phyloP scores from a whole-genome alignment of 2,797 vertebrate genomes.

The Strix occidentalis region DNA sequence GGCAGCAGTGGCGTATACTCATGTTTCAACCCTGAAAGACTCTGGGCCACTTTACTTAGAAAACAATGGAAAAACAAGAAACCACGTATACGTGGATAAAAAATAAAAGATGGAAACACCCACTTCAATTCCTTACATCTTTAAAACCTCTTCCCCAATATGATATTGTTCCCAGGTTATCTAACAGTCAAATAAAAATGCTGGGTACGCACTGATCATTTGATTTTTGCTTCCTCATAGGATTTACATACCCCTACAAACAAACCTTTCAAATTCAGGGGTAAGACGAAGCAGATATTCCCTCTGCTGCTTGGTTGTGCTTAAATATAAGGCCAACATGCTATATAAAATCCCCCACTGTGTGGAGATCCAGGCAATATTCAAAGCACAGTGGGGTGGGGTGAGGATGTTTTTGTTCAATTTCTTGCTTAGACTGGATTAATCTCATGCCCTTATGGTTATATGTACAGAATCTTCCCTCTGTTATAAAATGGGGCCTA shows the following conservation, averaged over 20 bases:
- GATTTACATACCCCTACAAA: background rate
- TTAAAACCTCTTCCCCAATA: background rate
- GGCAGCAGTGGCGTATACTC: background rate
- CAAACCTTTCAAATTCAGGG: background rate
- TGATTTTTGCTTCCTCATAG: background rate
- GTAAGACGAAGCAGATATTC: background rate
- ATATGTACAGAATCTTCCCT: background rate
- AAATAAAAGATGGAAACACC: background rate
- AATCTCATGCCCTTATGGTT: background rate
- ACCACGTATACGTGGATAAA: fast-evolving
- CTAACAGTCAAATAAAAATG: background rate
- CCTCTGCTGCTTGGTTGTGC: background rate
- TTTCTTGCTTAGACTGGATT: background rate
- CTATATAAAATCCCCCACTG: constrained; percentile 39
- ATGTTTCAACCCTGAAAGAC: background rate
- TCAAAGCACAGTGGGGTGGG: constrained; percentile 26
- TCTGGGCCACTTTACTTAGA: background rate
- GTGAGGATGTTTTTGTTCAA: constrained; percentile 15
- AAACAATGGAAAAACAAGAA: background rate
- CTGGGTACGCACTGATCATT: background rate
- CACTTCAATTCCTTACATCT: background rate
- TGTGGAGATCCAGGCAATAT: constrained; percentile 3
- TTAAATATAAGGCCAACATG: background rate
- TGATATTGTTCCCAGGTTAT: background rate
- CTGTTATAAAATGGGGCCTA: background rate